These are phyloP conservation scores for Picus viridis DNA, from an alignment of 2,797 vertebrate species.

Conservation along the genomic window DNA sequence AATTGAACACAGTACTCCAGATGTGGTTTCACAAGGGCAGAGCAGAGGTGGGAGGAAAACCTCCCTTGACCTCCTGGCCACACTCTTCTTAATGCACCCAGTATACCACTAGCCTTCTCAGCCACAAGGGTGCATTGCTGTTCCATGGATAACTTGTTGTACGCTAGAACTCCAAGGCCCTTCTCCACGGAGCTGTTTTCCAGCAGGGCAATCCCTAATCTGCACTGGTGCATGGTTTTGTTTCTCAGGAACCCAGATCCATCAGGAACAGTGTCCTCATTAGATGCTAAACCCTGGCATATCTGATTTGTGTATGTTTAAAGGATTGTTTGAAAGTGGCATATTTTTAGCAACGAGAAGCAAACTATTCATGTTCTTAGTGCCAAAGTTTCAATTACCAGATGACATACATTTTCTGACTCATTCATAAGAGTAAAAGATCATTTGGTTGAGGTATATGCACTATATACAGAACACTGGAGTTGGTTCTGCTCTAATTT, in stretches of 20 bases:
- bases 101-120: too few species aligned
- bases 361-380: not conserved
- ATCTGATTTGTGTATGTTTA: not conserved
- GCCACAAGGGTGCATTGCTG: too few species aligned
- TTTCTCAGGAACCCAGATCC: not conserved
- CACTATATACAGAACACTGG: not conserved
- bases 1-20: too few species aligned
- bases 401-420: not conserved
- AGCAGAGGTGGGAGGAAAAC: too few species aligned
- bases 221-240: too few species aligned
- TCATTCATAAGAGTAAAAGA: conserved; percentile 19
- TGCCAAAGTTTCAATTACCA: not conserved
- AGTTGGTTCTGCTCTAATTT: not conserved
- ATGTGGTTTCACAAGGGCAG: too few species aligned
- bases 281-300: not conserved
- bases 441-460: not conserved
- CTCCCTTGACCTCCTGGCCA: too few species aligned
- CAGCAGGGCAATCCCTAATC: too few species aligned
- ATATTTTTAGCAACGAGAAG: not conserved
- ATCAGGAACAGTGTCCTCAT: not conserved
- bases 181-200: too few species aligned
- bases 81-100: too few species aligned
- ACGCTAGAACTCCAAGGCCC: too few species aligned
- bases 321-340: not conserved
- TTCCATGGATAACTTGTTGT: too few species aligned